Evolutionary conservation across 2,797 vertebrate genomes (phyloP), one percentile per base, ranked within the genome.

Genomic region (Cynopterus sphinx): DNA sequence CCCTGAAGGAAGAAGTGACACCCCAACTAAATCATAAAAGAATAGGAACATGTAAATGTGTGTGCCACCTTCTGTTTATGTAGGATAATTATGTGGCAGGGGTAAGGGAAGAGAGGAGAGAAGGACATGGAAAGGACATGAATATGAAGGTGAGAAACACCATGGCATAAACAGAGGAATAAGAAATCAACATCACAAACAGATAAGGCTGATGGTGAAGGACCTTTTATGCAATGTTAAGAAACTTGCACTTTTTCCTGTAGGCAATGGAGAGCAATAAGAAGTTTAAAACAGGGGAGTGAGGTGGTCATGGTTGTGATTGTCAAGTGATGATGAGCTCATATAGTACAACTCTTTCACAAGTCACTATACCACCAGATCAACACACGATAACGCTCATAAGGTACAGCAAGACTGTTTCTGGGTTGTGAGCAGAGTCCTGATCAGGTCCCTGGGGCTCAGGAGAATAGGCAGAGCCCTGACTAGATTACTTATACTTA

Each of bases 121-220:
- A 9, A 82, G 13, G 28, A 49, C 3, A 10, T 36, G 26, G 24
- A 28, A 39, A 90, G 1, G 36, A 1, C 49, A 61, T 39, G 15
- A 92, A 73, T 10, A 11, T 3, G 86, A 95, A 97, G 24, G 81
- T 67, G 6, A 94, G 36, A 53, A 46, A 22, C 36, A 92, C 22
- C 19, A 46, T 17, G 11, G 9, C 53, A 89, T 9, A 36, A 57
- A 86, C 15, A 16, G 26, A 63, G 31, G 10, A 5, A 9, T 33
- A 88, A 94, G 61, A 88, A 73, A 78, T 15, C 24, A 71, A 16
- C 24, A 87, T 79, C 65, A 63, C 17, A 87, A 85, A 74, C 21
- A 22, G 31, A 19, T 13, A 85, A 70, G 51, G 6, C 10, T 65
- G 39, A 59, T 0, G 0, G 6, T 19, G 10, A 96, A 85, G 6